phyloP scores from a whole-genome alignment of 2,797 vertebrate genomes.

The Pitangus sulphuratus region DNA sequence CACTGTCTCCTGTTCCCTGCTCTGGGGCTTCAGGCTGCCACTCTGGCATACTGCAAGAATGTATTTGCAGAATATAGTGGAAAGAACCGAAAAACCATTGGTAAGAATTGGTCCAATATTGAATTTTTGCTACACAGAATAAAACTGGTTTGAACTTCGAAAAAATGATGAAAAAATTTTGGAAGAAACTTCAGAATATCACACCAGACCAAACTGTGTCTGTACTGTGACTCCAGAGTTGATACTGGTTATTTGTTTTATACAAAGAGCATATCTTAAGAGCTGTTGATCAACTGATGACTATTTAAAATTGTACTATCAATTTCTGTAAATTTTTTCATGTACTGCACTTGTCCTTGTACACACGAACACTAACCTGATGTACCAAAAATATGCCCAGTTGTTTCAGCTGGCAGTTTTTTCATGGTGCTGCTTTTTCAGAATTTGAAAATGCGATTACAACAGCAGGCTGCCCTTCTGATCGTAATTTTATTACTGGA shows the following conservation, averaged over 20 bases:
- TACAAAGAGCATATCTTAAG: neutral
- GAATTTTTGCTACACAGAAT: neutral
- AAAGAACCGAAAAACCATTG: neutral
- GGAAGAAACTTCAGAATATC: neutral
- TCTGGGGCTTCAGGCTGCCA: neutral
- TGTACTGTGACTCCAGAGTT: neutral
- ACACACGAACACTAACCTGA: rapidly evolving
- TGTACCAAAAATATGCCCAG: neutral
- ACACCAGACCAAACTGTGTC: neutral
- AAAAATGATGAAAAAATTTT: neutral
- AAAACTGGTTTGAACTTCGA: neutral
- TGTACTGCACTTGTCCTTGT: rapidly evolving
- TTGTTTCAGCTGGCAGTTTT: neutral
- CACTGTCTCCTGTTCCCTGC: neutral
- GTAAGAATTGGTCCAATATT: neutral
- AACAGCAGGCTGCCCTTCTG: neutral
- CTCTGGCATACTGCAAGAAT: neutral
- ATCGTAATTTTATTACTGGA: neutral
- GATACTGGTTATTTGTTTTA: neutral
- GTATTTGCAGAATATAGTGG: neutral
- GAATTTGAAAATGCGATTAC: neutral
- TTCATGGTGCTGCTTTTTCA: neutral
- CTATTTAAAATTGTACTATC: neutral
- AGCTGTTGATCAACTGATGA: neutral
- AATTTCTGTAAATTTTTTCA: neutral